These are phyloP conservation scores for Condylura cristata DNA, from an alignment of 2,113 vertebrate species.

Conservation along the genomic window DNA sequence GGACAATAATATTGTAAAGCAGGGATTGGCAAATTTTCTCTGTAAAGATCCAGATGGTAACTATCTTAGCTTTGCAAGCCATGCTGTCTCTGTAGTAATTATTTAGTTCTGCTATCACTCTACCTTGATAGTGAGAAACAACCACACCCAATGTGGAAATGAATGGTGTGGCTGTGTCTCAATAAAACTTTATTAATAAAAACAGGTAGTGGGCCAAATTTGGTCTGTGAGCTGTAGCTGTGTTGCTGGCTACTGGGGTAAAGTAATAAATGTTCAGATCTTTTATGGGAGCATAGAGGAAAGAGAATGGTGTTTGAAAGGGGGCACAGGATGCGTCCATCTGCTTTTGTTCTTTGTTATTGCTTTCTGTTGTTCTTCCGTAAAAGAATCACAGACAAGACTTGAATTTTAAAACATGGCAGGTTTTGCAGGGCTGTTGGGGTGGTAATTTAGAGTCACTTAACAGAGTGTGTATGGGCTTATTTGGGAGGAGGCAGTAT, in stretches of 20 bases:
- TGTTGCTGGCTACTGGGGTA: background rate
- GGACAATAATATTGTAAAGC: background rate
- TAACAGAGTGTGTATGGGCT: slow-evolving; percentile 9
- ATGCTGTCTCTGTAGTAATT: background rate
- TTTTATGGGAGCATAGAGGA: background rate
- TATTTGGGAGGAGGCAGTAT: background rate
- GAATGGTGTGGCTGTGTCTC: background rate
- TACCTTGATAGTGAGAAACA: background rate
- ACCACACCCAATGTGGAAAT: background rate
- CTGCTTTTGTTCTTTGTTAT: background rate
- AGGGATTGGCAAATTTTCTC: background rate
- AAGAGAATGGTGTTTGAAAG: background rate
- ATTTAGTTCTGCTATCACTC: background rate
- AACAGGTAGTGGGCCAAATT: background rate
- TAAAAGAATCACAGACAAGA: background rate
- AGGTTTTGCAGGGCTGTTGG: slow-evolving; percentile 11
- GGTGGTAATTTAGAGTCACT: background rate
- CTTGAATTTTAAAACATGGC: slow-evolving; percentile 34
- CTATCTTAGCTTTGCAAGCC: slow-evolving; percentile 13
- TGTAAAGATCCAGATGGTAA: background rate
- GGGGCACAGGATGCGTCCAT: background rate
- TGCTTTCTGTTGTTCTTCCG: background rate
- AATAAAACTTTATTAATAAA: slow-evolving; percentile 46
- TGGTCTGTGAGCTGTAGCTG: background rate
- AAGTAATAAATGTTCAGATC: background rate